Conservation (phyloP, 2,113 vertebrate genomes). For the Peromyscus californicus region DNA sequence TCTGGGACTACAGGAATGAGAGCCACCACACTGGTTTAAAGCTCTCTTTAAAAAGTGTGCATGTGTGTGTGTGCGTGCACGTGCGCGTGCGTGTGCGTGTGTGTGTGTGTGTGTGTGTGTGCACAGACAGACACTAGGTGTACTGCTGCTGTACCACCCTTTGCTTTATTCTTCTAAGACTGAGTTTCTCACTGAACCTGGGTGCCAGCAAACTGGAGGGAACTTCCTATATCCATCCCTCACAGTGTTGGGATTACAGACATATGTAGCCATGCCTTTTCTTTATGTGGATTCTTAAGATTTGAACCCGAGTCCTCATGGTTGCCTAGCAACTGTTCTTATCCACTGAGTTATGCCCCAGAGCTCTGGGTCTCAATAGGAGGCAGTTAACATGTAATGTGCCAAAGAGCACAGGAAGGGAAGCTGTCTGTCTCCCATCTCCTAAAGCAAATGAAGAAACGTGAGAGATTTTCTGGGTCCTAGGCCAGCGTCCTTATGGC, state of each 20-base stretch:
- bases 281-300: neutral
- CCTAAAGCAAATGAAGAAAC: too few species aligned
- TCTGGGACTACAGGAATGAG: neutral
- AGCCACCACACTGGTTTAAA: neutral
- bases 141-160: neutral
- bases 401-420: neutral
- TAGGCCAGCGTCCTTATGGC: neutral
- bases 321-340: neutral
- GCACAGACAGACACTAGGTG: neutral
- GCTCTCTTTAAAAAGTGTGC: neutral
- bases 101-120: neutral
- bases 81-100: neutral
- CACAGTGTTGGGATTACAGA: too few species aligned
- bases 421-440: neutral
- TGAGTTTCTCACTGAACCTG: neutral
- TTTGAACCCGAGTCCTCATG: neutral
- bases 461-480: neutral
- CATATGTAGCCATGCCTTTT: neutral
- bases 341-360: too few species aligned
- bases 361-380: neutral
- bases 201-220: neutral
- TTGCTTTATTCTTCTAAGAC: neutral
- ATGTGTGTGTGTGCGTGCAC: neutral
- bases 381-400: neutral
- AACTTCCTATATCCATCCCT: neutral